phyloP scores from a whole-genome alignment of 2,888 invertebrate genomes.

The Alloscopus bannaensis region DNA sequence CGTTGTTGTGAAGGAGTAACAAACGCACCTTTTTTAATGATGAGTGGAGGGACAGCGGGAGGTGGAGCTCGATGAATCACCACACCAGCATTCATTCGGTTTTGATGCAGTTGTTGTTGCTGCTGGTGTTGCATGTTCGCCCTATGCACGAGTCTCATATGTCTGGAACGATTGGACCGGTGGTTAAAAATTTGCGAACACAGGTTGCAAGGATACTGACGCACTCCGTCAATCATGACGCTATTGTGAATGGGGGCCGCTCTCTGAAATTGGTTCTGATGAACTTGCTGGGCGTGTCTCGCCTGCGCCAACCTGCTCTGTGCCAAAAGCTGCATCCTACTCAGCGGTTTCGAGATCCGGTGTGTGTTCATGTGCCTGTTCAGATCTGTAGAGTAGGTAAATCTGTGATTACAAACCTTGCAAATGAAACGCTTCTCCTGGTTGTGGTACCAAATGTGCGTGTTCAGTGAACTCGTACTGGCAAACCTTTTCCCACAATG shows the following conservation, averaged over 20 bases:
- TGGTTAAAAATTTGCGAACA: constrained; percentile 58
- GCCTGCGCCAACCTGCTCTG: constrained; percentile 50
- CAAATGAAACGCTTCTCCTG: constrained; percentile 53
- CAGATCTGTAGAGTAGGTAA: constrained; percentile 57
- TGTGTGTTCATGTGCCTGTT: constrained; percentile 52
- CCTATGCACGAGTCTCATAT: constrained; percentile 55
- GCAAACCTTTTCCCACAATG: constrained; percentile 55
- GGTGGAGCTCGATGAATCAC: no score
- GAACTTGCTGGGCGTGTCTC: neutral
- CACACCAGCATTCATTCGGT: neutral
- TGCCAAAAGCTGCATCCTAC: constrained; percentile 37
- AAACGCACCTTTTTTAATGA: no score
- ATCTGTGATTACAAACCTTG: constrained; percentile 59
- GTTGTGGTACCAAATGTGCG: constrained; percentile 62
- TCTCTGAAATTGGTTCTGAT: no score
- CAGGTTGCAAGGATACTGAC: constrained; percentile 43
- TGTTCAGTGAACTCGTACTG: constrained; percentile 49
- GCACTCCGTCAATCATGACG: constrained; percentile 36
- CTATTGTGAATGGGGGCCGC: constrained; percentile 39
- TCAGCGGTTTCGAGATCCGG: neutral
- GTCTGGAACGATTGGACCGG: constrained; percentile 59
- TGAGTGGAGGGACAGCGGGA: no score
- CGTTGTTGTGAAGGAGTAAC: neutral
- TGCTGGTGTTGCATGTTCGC: neutral
- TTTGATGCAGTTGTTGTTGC: neutral